These are phyloP conservation scores for Fistularia tabacaria DNA, from an alignment of 2,797 vertebrate genomes.

Conservation along the genomic window DNA sequence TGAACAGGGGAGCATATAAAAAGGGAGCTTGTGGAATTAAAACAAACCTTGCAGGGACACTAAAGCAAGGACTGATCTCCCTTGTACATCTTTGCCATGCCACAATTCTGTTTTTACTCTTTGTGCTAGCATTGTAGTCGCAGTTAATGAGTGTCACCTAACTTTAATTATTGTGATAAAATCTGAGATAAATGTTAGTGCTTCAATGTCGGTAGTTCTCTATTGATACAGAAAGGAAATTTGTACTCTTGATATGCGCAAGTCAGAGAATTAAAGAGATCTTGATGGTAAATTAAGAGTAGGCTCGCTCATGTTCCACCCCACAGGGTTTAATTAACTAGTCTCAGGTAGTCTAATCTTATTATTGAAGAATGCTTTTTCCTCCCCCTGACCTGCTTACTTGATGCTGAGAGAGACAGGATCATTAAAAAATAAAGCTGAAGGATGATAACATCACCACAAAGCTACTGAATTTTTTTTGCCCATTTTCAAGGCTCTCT, in stretches of 20 bases:
- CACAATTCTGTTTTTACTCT: conserved; percentile 43
- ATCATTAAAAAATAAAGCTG: conserved; percentile 5
- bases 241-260: conserved; percentile 27
- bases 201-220: conserved; percentile 41
- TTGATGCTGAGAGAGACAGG: conserved; percentile 23
- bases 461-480: conserved; percentile 13
- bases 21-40: too few species aligned
- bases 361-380: conserved; percentile 50
- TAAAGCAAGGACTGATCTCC: conserved; percentile 5
- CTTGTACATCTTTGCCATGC: conserved; percentile 31
- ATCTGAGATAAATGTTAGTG: conserved; percentile 49
- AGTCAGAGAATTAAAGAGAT: conserved; percentile 26
- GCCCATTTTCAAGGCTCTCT: conserved; percentile 19
- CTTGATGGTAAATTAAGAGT: conserved; percentile 56
- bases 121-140: conserved; percentile 31
- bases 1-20: too few species aligned
- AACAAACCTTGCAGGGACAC: conserved; percentile 42
- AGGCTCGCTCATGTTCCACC: conserved; percentile 66
- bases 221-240: conserved; percentile 32
- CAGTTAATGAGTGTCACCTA: conserved; percentile 50
- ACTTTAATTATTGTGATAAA: conserved; percentile 58
- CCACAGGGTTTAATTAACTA: conserved; percentile 72
- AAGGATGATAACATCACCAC: conserved; percentile 14
- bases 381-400: conserved; percentile 46
- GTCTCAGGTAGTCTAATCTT: conserved; percentile 67